Percentiles rank a stretch among this genome's conserved stretches.
phyloP scores from a whole-genome alignment of 2,113 vertebrate species.

The Rhizomys pruinosus region DNA sequence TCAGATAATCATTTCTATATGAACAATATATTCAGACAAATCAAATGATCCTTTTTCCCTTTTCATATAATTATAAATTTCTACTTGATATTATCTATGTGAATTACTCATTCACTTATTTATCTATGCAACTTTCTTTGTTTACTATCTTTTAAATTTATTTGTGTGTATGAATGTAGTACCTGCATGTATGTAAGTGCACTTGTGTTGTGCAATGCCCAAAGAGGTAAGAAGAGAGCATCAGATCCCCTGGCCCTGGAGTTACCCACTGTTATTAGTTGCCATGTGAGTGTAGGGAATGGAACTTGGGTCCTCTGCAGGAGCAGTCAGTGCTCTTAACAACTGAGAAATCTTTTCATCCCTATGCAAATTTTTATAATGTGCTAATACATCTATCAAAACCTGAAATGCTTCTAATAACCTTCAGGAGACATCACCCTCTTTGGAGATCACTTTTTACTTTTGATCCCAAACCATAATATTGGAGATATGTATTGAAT shows the following conservation, averaged over 20 bases:
- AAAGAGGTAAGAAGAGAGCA: too few relatives aligned
- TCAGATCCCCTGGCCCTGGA: too few relatives aligned
- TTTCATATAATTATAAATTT: neutral
- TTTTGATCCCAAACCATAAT: neutral
- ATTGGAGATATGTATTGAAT: too few relatives aligned
- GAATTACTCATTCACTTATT: neutral
- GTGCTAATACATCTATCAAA: neutral
- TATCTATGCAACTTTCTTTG: neutral
- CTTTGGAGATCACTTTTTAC: neutral
- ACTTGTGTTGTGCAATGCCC: too few relatives aligned
- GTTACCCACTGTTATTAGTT: too few relatives aligned
- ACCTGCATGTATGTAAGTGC: too few relatives aligned
- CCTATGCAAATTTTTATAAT: neutral
- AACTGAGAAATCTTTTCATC: too few relatives aligned
- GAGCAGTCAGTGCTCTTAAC: too few relatives aligned
- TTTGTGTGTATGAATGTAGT: too few relatives aligned
- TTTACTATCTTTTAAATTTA: too few relatives aligned
- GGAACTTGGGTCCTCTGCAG: too few relatives aligned
- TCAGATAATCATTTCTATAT: slow-evolving; percentile 8
- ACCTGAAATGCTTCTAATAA: neutral
- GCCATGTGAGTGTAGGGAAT: too few relatives aligned
- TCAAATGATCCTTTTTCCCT: neutral
- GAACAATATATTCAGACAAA: neutral
- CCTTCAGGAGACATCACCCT: neutral
- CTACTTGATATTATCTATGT: neutral